Conservation (phyloP, 2,888 invertebrate species). For the Eutolmus rufibarbis region DNA sequence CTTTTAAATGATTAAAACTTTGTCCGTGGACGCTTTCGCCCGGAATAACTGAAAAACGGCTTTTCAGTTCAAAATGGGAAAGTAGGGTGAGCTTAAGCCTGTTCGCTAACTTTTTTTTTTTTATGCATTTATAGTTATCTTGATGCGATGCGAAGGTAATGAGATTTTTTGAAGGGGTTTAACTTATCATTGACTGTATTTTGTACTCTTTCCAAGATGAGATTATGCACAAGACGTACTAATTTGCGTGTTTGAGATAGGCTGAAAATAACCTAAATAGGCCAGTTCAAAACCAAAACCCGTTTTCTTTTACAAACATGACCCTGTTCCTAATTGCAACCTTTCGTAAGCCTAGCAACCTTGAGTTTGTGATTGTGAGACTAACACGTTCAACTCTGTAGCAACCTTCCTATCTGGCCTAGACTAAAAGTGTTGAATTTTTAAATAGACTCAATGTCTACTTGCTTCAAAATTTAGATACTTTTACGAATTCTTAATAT, state of each 20-base stretch:
- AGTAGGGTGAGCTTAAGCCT: not conserved
- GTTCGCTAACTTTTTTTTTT: not conserved
- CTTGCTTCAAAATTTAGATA: no score
- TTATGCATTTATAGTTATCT: not conserved
- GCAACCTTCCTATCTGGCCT: not conserved
- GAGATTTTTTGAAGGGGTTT: not conserved
- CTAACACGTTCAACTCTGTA: not conserved
- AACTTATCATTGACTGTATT: not conserved
- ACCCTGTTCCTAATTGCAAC: no score
- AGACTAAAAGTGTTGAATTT: not conserved
- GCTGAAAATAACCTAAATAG: not conserved
- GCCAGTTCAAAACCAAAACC: not conserved
- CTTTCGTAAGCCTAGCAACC: not conserved
- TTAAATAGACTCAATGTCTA: not conserved
- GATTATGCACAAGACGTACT: not conserved
- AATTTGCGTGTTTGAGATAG: not conserved
- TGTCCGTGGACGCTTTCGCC: not conserved
- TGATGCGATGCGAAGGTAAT: not conserved
- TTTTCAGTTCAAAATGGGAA: not conserved
- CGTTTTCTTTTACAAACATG: not conserved
- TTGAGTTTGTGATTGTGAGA: not conserved
- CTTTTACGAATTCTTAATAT: no score
- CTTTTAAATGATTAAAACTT: not conserved
- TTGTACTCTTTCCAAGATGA: not conserved
- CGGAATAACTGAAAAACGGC: not conserved